Evolutionary conservation across 2,113 vertebrate species (phyloP).

Genomic region (Boulengeromyrus knoepffleri): DNA sequence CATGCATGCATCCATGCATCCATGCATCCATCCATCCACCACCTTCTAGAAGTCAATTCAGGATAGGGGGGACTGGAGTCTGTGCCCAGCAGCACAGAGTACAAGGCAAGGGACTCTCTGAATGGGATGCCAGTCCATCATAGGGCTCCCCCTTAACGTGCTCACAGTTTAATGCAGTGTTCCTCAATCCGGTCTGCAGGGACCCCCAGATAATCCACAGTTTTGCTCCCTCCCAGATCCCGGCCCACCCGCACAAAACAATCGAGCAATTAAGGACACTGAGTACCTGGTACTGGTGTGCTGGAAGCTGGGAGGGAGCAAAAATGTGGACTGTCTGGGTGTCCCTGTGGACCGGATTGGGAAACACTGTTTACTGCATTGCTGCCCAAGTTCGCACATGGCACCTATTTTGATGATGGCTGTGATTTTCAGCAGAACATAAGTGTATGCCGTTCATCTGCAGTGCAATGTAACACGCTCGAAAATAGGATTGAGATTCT

Average conservation of each 20-base stretch:
- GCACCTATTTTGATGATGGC: neutral
- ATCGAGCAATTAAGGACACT: neutral
- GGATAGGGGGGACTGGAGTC: neutral
- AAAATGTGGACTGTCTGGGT: neutral
- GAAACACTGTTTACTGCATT: neutral
- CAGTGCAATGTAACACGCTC: neutral
- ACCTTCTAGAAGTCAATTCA: neutral
- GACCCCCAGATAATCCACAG: too few relatives aligned
- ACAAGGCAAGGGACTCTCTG: neutral
- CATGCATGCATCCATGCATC: neutral
- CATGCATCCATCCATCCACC: neutral
- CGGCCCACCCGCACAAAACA: neutral
- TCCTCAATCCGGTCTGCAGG: neutral
- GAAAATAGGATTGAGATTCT: neutral
- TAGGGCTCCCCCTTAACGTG: neutral
- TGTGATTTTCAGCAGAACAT: neutral
- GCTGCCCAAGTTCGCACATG: neutral
- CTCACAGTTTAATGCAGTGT: neutral
- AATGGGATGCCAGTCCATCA: neutral
- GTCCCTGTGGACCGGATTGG: neutral
- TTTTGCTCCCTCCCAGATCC: neutral
- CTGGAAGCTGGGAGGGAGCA: neutral
- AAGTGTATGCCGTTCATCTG: neutral
- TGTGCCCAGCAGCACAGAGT: neutral
- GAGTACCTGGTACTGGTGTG: neutral